Evolutionary conservation across 1,140 invertebrate genomes (phyloP), one percentile per base, ranked within the genome.

Genomic region (Asbolus verrucosus): DNA sequence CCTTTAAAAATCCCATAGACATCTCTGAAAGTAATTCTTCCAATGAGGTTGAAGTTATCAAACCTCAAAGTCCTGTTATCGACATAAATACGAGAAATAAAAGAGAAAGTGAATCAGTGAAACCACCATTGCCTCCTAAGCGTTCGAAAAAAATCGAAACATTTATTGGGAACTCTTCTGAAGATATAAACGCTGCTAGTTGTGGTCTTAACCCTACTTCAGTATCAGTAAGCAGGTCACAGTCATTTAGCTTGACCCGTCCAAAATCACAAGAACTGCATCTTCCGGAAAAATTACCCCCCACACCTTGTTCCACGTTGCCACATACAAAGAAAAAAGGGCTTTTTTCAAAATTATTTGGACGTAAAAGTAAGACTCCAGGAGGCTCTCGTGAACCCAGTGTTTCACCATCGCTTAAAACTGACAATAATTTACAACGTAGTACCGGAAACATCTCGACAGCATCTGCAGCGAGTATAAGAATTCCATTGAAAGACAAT

Each of bases 1-100:
- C 93, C 0, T 94, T 94, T 85, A 93, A 91, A 82, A 94, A 94
- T 82, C 92, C 92, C 0, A 78, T 93, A 0, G 76, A 86, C 4
- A 86, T 92, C 18, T 75, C 31, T 79, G 61, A 63, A 11, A 13
- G 6, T n/a, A 36, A 63, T 81, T 73, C 78, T 80, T 4, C 74
- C 65, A 73, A 79, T 1, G 81, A 83, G 67, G 38, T 59, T 13
- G 67, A 72, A 15, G 70, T 82, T 1, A 77, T 80, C 65, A 75
- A 61, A 70, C 16, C 43, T 9, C 43, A 19, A 24, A 50, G 16
- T 19, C 43, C 43, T 9, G n/a, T 50, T 19, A 24, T 50, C 1
- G 43, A 50, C 41, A 8, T 21, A 46, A 46, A 8, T 2, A 4
- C 79, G 15, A 79, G 78, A 6, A 73, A 83, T 1, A 85, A 89